Conservation (phyloP, 1,140 invertebrate genomes). For the Caenorhabditis latens region DNA sequence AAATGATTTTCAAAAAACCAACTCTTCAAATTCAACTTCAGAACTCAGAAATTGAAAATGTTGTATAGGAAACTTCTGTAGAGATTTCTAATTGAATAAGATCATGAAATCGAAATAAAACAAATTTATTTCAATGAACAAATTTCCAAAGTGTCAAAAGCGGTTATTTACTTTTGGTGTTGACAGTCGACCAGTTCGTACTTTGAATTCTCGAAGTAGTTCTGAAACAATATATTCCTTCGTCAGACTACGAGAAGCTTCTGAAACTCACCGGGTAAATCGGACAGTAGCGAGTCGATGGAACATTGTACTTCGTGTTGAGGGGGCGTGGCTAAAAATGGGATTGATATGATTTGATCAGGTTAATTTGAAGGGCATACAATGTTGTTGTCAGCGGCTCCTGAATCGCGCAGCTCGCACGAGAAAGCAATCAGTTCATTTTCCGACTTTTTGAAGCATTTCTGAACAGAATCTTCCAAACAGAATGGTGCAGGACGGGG, state of each 20-base stretch:
- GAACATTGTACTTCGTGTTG: not conserved
- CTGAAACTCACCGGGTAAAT: not conserved
- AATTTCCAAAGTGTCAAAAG: not conserved
- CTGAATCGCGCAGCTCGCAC: not conserved
- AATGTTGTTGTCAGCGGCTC: not conserved
- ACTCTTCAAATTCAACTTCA: too few relatives aligned
- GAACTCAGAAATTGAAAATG: too few relatives aligned
- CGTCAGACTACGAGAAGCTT: not conserved
- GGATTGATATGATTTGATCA: not conserved
- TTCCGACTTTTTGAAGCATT: not conserved
- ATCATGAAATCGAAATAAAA: too few relatives aligned
- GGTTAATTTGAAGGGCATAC: not conserved
- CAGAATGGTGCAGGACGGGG: not conserved
- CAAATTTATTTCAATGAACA: not conserved
- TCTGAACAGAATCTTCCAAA: not conserved
- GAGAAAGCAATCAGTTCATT: not conserved
- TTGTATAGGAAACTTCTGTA: too few relatives aligned
- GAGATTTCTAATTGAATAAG: too few relatives aligned
- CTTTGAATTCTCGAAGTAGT: not conserved
- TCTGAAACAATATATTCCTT: not conserved
- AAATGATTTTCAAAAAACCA: not conserved
- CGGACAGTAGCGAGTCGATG: not conserved
- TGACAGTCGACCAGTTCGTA: not conserved
- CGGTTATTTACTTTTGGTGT: not conserved
- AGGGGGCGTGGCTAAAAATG: not conserved